Evolutionary conservation across 2,888 invertebrate species (phyloP).

Genomic region (Polyploca ridens): DNA sequence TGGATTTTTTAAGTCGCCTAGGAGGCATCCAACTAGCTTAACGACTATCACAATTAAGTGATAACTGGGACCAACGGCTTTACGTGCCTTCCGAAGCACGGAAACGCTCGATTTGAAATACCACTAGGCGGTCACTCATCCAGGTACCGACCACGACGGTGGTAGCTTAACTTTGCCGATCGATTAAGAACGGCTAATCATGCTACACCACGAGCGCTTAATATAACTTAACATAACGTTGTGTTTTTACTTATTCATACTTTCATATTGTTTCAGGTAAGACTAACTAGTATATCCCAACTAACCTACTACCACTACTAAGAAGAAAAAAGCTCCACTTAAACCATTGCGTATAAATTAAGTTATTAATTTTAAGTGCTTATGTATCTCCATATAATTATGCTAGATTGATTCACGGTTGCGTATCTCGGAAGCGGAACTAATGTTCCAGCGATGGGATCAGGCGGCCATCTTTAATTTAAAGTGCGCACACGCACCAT

Average conservation of each 20-base stretch:
- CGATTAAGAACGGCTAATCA: too few species aligned
- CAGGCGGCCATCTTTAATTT: conserved; percentile 19
- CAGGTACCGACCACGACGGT: too few species aligned
- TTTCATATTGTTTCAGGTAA: background rate
- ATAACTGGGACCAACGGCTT: too few species aligned
- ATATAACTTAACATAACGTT: too few species aligned
- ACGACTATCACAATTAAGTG: too few species aligned
- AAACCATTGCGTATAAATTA: background rate
- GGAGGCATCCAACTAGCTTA: too few species aligned
- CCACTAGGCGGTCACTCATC: too few species aligned
- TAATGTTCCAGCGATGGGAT: background rate
- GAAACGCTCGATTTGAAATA: too few species aligned
- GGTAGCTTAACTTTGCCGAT: too few species aligned
- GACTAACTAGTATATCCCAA: background rate
- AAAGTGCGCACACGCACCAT: conserved; percentile 1
- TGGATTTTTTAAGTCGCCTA: too few species aligned
- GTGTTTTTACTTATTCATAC: background rate
- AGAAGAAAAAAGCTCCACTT: background rate
- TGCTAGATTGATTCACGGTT: background rate
- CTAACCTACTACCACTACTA: background rate
- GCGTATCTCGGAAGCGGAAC: background rate
- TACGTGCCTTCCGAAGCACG: too few species aligned
- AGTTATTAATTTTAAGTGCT: background rate
- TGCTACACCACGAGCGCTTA: too few species aligned
- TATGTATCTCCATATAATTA: background rate